Evolutionary conservation across 2,888 invertebrate genomes (phyloP), one percentile per base, ranked within the genome.

Genomic region (Cerceris ruficornis): DNA sequence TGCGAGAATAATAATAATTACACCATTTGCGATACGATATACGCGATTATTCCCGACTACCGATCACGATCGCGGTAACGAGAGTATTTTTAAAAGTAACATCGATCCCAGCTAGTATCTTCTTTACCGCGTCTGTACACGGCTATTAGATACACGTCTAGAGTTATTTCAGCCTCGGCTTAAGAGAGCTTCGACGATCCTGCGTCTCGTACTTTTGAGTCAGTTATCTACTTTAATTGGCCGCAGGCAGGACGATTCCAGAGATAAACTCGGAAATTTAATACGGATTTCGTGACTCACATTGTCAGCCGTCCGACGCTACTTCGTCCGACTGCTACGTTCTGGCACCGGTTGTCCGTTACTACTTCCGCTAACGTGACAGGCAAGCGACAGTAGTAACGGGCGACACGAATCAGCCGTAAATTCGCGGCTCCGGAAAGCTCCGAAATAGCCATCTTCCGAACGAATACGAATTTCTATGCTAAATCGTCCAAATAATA

Each of bases 1-100:
- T 67, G 46, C 9, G 50, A 54, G 58, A 14, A 69, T 60, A 62
- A 66, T 52, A 70, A 77, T 76, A 69, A 77, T 77, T 77, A 76
- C 50, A 39, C 64, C 50, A n/a, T 9, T 54, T 17, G 58, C 54
- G 57, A 77, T 49, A 55, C 41, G 13, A 7, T 8, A 17, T 6
- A 11, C 17, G 15, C 28, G 71, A 59, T 66, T 71, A 59, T 58
- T 49, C 8, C 5, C 11, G n/a, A 13, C 13, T 17, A 11, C 8
- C 13, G 28, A 7, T 8, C 8, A 17, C 28, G 28, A 13, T 14
- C 7, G 60, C 39, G 42, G 52, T 65, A 55, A 65, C 65, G 54
- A 60, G 14, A 8, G 4, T 55, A 55, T 55, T 17, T 7, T 17
- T 7, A 7, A 17, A 17, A 17, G n/a, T 17, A 6, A 17, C 13